Evolutionary conservation across 2,888 invertebrate species (phyloP), one percentile per base, ranked within the genome.

Genomic region (Beris chalybata): DNA sequence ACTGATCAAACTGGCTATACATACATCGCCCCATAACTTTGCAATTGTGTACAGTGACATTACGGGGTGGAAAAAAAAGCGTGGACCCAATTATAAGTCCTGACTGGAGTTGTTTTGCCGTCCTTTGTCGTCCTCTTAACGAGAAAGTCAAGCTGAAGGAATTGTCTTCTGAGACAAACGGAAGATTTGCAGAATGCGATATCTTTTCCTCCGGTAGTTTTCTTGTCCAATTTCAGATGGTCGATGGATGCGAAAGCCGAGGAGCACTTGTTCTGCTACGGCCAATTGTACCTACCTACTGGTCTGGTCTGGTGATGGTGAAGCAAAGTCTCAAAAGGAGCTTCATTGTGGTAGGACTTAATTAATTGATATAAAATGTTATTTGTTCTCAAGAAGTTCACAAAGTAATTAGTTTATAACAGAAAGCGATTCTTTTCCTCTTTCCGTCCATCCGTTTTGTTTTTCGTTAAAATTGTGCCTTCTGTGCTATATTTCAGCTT

Each of bases 351-450:
- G 63, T 44, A 52, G 50, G 56, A 61, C 68, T 61, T 68, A 65
- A 68, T 68, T 68, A 68, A 68, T 68, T 68, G 68, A 68, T 61
- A 68, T 68, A 68, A 67, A 68, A 68, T 68, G 68, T 68, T 68
- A 68, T 68, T 68, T 68, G 68, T 65, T 68, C 68, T 65, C 38
- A 32, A 47, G 61, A 65, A 67, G 55, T 67, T 65, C 67, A 67
- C 67, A 65, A 67, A 67, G 65, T 65, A 67, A 67, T 65, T 67
- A 67, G 67, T 67, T 67, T 67, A 67, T 67, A 67, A 67, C 67
- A 65, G 64, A 65, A 48, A 65, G 50, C 64, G 22, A 48, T 65
- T 65, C 48, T 48, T 65, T 48, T 64, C 9, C 38, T 5, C 9
- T 38, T 38, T 38, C 3, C 9, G 5, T 38, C 9, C 38, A 38